phyloP scores from a whole-genome alignment of 2,797 vertebrate genomes.

The Crenuchus spilurus region DNA sequence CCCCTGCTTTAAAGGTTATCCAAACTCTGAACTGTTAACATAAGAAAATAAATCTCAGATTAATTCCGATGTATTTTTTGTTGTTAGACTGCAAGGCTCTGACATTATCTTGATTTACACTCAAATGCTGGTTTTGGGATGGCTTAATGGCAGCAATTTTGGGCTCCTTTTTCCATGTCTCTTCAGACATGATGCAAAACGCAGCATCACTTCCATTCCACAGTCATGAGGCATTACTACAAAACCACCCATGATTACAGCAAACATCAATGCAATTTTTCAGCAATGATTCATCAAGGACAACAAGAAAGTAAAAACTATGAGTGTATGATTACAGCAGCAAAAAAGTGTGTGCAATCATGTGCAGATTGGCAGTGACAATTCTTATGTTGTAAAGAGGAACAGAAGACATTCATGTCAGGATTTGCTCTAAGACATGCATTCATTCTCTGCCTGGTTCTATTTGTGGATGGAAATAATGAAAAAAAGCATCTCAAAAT shows the following conservation, averaged over 20 bases:
- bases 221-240: background rate
- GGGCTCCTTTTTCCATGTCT: background rate
- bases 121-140: background rate
- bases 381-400: background rate
- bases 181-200: background rate
- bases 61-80: too few relatives aligned
- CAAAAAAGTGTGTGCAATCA: background rate
- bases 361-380: constrained; percentile 38
- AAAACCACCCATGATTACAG: background rate
- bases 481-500: constrained; percentile 30
- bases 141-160: background rate
- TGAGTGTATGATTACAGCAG: constrained; percentile 3
- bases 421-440: background rate
- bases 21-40: too few relatives aligned
- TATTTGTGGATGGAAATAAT: background rate
- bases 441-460: background rate
- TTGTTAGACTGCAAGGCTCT: too few relatives aligned
- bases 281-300: background rate
- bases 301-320: constrained; percentile 21
- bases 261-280: background rate
- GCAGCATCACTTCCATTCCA: background rate
- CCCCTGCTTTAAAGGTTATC: too few relatives aligned
- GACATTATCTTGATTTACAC: too few relatives aligned
- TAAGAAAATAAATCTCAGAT: too few relatives aligned
- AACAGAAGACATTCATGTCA: constrained; percentile 25